Evolutionary conservation across 2,888 invertebrate species (phyloP).

Genomic region (Callimorpha dominula): DNA sequence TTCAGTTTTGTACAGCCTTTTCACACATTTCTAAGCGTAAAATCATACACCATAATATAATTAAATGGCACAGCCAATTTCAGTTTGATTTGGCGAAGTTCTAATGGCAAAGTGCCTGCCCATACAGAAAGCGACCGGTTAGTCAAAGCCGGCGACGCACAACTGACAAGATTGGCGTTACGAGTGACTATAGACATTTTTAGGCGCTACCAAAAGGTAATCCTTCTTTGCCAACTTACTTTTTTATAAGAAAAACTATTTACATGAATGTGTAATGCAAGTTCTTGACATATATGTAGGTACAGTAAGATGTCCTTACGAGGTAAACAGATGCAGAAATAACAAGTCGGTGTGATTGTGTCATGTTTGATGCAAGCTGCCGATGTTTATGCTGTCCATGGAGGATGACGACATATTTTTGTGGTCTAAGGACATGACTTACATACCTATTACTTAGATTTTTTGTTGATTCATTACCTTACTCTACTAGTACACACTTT

Average conservation of each 20-base stretch:
- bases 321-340: slow-evolving; percentile 25
- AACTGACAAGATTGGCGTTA: too few relatives aligned
- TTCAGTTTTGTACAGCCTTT: too few relatives aligned
- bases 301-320: background rate
- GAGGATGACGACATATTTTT: slow-evolving; percentile 30
- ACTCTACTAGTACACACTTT: background rate
- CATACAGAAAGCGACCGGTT: background rate
- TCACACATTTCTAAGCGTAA: too few relatives aligned
- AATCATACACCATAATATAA: too few relatives aligned
- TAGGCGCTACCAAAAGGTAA: too few relatives aligned
- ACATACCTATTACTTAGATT: slow-evolving; percentile 12
- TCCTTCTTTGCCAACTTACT: too few relatives aligned
- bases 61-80: too few relatives aligned
- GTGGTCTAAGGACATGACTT: slow-evolving; percentile 17
- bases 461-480: background rate
- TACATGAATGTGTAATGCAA: background rate
- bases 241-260: too few relatives aligned
- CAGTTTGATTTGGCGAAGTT: too few relatives aligned
- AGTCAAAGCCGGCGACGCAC: background rate
- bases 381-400: slow-evolving; percentile 31
- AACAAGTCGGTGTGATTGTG: slow-evolving; percentile 27
- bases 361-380: slow-evolving; percentile 35
- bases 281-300: background rate
- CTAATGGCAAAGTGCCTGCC: too few relatives aligned
- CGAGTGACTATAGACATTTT: too few relatives aligned